These are phyloP conservation scores for Rhopalosiphum maidis DNA, from an alignment of 1,140 invertebrate species.

Conservation along the genomic window DNA sequence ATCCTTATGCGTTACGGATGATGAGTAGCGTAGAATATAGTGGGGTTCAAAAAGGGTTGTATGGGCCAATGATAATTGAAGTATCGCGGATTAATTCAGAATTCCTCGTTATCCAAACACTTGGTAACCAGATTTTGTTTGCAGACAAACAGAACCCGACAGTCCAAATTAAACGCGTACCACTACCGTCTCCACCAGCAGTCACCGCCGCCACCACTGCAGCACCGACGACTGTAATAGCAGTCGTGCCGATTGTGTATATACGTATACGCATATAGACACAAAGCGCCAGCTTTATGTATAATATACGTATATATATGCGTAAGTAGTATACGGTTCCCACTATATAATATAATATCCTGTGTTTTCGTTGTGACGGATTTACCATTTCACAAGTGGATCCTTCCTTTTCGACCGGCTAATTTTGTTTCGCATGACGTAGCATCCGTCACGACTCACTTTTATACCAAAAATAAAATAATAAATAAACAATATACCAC, in stretches of 20 bases:
- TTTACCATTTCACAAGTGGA: constrained; percentile 52
- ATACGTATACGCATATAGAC: background rate
- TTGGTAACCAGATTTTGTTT: constrained; percentile 58
- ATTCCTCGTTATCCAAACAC: constrained; percentile 57
- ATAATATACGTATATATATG: constrained; percentile 23
- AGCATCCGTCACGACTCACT: background rate
- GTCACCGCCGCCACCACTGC: background rate
- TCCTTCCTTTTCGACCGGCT: constrained; percentile 44
- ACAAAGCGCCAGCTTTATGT: constrained; percentile 1
- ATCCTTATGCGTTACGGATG: constrained; percentile 12
- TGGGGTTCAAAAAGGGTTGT: constrained; percentile 56
- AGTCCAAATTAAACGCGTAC: constrained; percentile 54
- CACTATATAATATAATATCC: constrained; percentile 43
- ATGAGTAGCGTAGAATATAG: constrained; percentile 6
- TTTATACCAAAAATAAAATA: background rate
- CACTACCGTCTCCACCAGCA: background rate
- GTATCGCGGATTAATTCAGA: constrained; percentile 53
- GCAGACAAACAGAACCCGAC: constrained; percentile 53
- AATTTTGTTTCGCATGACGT: constrained; percentile 25
- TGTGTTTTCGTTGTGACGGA: constrained; percentile 27
- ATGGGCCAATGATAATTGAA: constrained; percentile 58
- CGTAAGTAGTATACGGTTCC: background rate
- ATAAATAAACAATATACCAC: background rate
- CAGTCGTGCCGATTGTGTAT: background rate
- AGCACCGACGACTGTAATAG: background rate